phyloP scores from a whole-genome alignment of 2,113 vertebrate species.

The Ochotona curzoniae region DNA sequence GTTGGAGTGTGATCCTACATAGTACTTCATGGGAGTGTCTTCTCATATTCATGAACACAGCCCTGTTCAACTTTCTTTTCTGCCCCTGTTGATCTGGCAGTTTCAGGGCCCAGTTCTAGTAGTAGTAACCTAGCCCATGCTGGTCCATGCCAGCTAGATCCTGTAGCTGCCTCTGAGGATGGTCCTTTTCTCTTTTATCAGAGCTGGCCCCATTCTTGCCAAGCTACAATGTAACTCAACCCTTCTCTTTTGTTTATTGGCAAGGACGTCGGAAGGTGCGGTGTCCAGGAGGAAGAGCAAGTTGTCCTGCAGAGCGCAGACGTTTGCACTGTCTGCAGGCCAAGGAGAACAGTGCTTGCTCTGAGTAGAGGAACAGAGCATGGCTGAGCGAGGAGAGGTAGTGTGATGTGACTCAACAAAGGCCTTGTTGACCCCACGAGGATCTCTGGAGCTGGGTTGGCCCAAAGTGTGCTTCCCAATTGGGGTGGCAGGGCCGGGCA shows the following conservation, averaged over 20 bases:
- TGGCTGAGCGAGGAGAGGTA: background rate
- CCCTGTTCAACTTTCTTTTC: background rate
- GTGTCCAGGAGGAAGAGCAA: background rate
- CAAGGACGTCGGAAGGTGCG: background rate
- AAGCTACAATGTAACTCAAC: background rate
- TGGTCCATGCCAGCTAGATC: fast-evolving
- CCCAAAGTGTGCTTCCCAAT: background rate
- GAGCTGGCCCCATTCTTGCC: background rate
- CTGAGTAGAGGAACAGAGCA: background rate
- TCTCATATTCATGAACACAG: background rate
- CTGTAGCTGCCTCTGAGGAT: background rate
- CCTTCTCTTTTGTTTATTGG: background rate
- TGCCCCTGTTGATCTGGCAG: background rate
- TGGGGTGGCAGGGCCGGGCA: background rate
- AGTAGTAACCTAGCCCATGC: background rate
- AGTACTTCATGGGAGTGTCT: background rate
- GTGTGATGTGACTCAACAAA: background rate
- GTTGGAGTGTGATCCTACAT: background rate
- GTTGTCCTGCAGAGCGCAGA: background rate
- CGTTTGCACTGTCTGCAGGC: background rate
- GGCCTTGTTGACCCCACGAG: background rate
- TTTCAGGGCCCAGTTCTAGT: background rate
- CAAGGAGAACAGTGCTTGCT: background rate
- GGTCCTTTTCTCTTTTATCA: background rate
- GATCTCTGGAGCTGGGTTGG: background rate